Evolutionary conservation across 2,113 vertebrate species (phyloP).

Genomic region (Hypomesus transpacificus): DNA sequence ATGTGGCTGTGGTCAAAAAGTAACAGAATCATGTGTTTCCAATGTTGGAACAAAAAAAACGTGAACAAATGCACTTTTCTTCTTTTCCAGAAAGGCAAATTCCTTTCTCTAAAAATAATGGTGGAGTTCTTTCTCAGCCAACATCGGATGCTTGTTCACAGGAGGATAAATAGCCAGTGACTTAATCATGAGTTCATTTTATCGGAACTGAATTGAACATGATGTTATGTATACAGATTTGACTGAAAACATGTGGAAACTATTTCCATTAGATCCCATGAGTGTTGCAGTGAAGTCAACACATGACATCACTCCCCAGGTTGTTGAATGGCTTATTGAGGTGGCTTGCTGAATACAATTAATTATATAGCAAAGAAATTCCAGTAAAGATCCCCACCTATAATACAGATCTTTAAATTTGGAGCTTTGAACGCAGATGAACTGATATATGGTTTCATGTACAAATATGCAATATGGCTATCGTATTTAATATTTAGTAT

Average conservation of each 20-base stretch:
- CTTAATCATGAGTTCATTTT: conserved; percentile 36
- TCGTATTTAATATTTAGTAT: too few relatives aligned
- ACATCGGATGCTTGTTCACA: conserved; percentile 18
- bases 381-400: too few relatives aligned
- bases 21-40: conserved; percentile 44
- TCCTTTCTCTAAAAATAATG: conserved; percentile 37
- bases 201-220: conserved; percentile 36
- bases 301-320: neutral
- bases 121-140: conserved; percentile 11
- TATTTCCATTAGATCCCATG: conserved; percentile 25
- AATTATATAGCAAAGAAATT: too few relatives aligned
- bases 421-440: too few relatives aligned
- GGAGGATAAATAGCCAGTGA: conserved; percentile 20
- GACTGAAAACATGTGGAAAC: conserved; percentile 50
- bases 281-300: neutral
- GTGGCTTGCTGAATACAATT: too few relatives aligned
- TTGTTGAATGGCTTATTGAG: too few relatives aligned
- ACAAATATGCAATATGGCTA: too few relatives aligned
- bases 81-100: conserved; percentile 47
- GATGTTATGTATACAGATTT: conserved; percentile 28
- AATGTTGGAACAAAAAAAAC: conserved; percentile 14
- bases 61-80: conserved; percentile 45
- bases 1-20: conserved; percentile 59
- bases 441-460: too few relatives aligned
- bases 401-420: too few relatives aligned